phyloP scores from a whole-genome alignment of 2,797 vertebrate genomes.

The Rhadinocentrus ornatus region DNA sequence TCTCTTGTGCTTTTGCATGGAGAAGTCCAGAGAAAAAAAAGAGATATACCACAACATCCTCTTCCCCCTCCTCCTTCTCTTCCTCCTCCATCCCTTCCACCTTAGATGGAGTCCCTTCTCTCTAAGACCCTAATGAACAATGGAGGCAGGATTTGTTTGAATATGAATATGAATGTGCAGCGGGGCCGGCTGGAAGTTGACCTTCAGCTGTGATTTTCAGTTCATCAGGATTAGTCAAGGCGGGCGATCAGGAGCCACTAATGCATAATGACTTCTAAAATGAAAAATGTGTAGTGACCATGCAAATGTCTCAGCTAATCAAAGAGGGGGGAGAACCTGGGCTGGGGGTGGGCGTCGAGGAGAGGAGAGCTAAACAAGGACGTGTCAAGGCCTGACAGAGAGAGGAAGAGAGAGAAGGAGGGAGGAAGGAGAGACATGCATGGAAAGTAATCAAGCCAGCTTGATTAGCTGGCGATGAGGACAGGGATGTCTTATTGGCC shows the following conservation, averaged over 20 bases:
- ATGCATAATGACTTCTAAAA: constrained; percentile 99
- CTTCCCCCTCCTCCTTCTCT: constrained; percentile 31
- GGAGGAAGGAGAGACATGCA: constrained; percentile 90
- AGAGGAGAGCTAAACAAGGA: constrained; percentile 99
- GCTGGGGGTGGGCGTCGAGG: constrained; percentile 70
- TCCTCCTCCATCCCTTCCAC: constrained; percentile 61
- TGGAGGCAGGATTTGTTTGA: constrained; percentile 99
- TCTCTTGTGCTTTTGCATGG: constrained; percentile 46
- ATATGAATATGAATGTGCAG: constrained; percentile 99
- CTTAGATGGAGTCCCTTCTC: constrained; percentile 77
- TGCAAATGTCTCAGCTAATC: constrained; percentile 99
- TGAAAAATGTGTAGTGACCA: constrained; percentile 99
- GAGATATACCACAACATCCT: constrained; percentile 72
- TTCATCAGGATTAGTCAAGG: constrained; percentile 99
- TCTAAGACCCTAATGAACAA: constrained; percentile 94
- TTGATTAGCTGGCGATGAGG: constrained; percentile 94
- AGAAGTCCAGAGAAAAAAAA: constrained; percentile 67
- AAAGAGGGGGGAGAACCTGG: constrained; percentile 97
- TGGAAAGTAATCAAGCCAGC: constrained; percentile 98
- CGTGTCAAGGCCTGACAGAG: constrained; percentile 96
- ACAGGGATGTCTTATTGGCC: constrained; percentile 90
- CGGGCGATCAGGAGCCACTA: constrained; percentile 99
- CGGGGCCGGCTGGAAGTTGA: constrained; percentile 96
- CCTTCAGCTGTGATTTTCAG: constrained; percentile 99
- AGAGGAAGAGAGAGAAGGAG: constrained; percentile 80